A percentile compares a stretch with the other conserved stretches of the same genome.
Conservation (phyloP, 1,140 invertebrate species). For the Bombus soroeensis region DNA sequence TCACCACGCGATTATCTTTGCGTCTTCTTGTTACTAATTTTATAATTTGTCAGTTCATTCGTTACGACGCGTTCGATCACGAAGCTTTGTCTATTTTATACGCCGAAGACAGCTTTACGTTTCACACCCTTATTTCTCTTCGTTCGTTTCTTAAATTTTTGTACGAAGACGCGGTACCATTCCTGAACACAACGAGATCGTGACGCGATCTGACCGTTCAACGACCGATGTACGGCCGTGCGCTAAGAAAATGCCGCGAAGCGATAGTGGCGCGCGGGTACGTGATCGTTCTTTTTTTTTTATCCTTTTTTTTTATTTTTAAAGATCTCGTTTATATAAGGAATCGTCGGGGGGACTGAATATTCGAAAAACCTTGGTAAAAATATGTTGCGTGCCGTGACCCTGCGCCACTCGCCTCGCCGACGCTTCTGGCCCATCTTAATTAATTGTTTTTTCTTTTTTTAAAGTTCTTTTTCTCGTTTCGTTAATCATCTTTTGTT, state of each 20-base stretch:
- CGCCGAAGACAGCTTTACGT: background rate
- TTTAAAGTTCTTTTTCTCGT: background rate
- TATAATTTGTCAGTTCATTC: background rate
- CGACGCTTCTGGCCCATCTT: constrained; percentile 67
- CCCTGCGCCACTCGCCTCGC: constrained; percentile 62
- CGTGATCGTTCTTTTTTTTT: constrained; percentile 33
- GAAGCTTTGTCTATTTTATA: no score
- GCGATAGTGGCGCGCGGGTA: constrained; percentile 70
- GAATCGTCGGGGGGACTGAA: constrained; percentile 61
- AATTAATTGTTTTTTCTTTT: constrained; percentile 63
- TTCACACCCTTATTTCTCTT: no score
- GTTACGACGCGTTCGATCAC: background rate
- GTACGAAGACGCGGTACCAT: background rate
- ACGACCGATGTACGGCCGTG: constrained; percentile 58
- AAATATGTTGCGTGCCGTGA: constrained; percentile 69
- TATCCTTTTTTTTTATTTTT: background rate
- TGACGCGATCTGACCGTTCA: constrained; percentile 22
- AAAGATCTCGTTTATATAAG: constrained; percentile 65
- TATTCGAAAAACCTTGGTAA: constrained; percentile 77
- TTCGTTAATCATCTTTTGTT: background rate
- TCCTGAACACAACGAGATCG: constrained; percentile 43
- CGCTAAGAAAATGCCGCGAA: constrained; percentile 71
- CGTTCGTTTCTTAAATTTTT: background rate
- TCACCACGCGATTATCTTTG: background rate
- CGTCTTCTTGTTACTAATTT: background rate